Evolutionary conservation across 1,140 invertebrate species (phyloP).

Genomic region (Diabrotica virgifera): DNA sequence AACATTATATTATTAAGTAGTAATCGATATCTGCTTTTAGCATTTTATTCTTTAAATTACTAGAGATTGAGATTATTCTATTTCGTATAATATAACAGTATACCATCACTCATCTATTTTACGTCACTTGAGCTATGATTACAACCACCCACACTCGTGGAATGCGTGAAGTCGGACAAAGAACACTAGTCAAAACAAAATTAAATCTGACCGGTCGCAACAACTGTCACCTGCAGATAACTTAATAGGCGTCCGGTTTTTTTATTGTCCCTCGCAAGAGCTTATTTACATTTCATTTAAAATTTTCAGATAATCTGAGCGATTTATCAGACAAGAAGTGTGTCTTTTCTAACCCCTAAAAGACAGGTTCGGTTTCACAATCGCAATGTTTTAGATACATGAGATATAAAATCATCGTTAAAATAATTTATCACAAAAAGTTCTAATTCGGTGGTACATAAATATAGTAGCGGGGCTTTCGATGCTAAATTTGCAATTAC

Average conservation of each 20-base stretch:
- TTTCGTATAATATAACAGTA: too few species aligned
- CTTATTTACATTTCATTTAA: conserved; percentile 21
- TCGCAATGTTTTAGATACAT: too few species aligned
- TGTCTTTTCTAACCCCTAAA: background rate
- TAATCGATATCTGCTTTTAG: too few species aligned
- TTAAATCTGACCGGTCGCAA: conserved; percentile 12
- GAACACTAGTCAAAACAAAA: conserved; percentile 13
- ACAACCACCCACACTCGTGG: background rate
- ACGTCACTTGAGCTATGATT: background rate
- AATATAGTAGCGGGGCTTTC: too few species aligned
- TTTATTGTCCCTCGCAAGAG: conserved; percentile 17
- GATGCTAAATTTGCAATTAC: too few species aligned
- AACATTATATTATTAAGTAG: too few species aligned
- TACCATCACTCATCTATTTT: background rate
- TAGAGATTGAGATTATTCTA: too few species aligned
- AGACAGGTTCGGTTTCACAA: too few species aligned
- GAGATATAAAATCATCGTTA: too few species aligned
- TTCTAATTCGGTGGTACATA: too few species aligned
- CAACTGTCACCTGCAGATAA: conserved; percentile 17
- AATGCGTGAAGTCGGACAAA: conserved; percentile 5
- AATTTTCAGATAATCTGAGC: conserved; percentile 19
- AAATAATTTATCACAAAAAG: too few species aligned
- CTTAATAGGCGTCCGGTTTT: conserved; percentile 12
- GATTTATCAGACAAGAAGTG: conserved; percentile 16
- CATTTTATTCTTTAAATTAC: too few species aligned